phyloP scores from a whole-genome alignment of 2,888 invertebrate genomes.

The Orthosia cruda region DNA sequence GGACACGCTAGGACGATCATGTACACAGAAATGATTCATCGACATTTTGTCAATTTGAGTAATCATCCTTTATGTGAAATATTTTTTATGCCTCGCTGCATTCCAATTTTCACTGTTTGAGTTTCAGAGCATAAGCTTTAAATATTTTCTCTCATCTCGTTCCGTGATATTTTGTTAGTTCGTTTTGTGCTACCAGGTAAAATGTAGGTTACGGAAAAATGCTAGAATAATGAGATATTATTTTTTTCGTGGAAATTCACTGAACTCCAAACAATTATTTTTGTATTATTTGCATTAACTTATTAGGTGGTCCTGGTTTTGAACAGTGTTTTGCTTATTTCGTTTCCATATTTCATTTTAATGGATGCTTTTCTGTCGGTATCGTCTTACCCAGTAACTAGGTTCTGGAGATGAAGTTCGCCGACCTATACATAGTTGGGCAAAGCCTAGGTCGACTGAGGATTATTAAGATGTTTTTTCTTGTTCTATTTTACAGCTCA shows the following conservation, averaged over 20 bases:
- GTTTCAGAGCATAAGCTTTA: slow-evolving; percentile 22
- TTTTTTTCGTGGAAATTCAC: not conserved
- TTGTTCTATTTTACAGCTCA: no score
- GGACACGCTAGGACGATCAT: slow-evolving; percentile 61
- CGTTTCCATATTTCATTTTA: not conserved
- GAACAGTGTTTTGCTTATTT: not conserved
- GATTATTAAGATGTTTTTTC: not conserved
- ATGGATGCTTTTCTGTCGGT: no score
- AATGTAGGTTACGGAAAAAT: slow-evolving; percentile 12
- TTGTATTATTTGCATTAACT: no score
- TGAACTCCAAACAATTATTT: no score
- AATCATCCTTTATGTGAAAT: slow-evolving; percentile 55
- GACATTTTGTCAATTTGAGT: slow-evolving; percentile 56
- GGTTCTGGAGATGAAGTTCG: not conserved
- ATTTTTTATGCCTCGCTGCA: slow-evolving; percentile 47
- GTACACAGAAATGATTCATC: slow-evolving; percentile 63
- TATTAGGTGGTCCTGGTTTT: no score
- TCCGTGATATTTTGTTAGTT: slow-evolving; percentile 8
- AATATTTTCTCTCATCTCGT: slow-evolving; percentile 18
- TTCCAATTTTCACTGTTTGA: slow-evolving; percentile 41
- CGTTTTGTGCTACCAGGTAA: slow-evolving; percentile 18
- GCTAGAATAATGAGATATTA: not conserved
- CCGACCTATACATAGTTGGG: not conserved
- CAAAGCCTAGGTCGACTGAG: not conserved
- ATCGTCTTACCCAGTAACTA: not conserved